These are phyloP conservation scores for Frankliniella intonsa DNA, from an alignment of 2,888 invertebrate genomes.

Conservation along the genomic window DNA sequence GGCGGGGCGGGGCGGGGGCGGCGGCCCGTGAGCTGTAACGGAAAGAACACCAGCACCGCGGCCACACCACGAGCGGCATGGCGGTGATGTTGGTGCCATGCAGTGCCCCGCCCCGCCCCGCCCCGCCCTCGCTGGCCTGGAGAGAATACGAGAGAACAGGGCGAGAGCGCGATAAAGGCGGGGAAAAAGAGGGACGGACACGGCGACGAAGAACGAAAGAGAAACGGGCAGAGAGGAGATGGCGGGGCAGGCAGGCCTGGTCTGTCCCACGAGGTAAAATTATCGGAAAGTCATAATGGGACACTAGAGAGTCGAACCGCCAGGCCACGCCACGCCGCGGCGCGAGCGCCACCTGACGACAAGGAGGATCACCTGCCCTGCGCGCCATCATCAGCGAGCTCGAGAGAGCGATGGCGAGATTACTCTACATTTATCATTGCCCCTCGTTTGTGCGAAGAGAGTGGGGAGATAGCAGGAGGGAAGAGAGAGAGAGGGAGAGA, in stretches of 20 bases:
- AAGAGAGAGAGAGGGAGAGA: neutral
- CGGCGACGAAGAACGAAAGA: neutral
- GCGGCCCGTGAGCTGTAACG: no score
- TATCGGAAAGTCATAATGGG: constrained; percentile 14
- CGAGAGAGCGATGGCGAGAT: no score
- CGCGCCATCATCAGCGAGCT: no score
- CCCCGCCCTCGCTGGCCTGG: neutral
- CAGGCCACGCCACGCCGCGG: neutral
- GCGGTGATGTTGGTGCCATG: no score
- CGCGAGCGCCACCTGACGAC: no score
- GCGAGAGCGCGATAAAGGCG: neutral
- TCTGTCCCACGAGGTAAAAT: neutral
- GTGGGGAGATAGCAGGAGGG: neutral
- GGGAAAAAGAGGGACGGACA: neutral
- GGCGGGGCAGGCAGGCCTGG: neutral
- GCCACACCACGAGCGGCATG: no score
- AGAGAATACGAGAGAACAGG: neutral
- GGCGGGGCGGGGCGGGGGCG: no score
- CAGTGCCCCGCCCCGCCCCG: neutral
- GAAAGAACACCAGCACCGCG: no score
- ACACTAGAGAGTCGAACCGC: neutral
- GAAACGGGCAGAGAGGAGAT: neutral
- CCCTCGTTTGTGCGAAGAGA: neutral
- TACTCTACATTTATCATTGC: neutral
- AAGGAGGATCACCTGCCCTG: no score